These are phyloP conservation scores for Euura lappo DNA, from an alignment of 1,140 invertebrate species.

Conservation along the genomic window DNA sequence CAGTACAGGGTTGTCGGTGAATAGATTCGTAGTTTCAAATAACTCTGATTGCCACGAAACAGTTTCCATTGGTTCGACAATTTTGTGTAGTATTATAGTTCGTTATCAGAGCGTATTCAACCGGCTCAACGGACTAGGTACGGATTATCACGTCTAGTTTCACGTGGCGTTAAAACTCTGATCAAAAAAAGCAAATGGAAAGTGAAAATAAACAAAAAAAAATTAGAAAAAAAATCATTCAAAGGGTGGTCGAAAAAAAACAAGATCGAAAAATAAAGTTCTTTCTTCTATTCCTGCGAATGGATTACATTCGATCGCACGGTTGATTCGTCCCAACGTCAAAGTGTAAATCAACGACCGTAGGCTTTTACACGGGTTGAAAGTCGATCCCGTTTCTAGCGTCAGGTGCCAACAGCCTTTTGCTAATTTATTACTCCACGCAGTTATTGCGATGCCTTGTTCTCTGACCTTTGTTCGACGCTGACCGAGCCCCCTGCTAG, in stretches of 20 bases:
- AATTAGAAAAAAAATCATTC: not conserved
- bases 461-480: too few relatives aligned
- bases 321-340: not conserved
- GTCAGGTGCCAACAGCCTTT: not conserved
- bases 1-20: too few relatives aligned
- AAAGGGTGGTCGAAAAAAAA: too few relatives aligned
- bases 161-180: not conserved
- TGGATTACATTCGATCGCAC: not conserved
- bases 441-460: too few relatives aligned
- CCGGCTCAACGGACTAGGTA: not conserved
- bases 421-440: not conserved
- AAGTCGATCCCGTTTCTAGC: not conserved
- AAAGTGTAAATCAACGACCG: not conserved
- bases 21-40: not conserved
- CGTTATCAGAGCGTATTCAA: slow-evolving; percentile 1
- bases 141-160: not conserved
- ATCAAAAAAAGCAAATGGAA: not conserved
- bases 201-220: not conserved
- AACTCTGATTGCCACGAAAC: not conserved
- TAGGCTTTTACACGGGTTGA: not conserved
- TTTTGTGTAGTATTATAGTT: not conserved
- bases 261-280: too few relatives aligned
- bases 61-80: not conserved
- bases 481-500: too few relatives aligned
- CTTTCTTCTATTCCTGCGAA: not conserved